Percentiles rank a stretch among this genome's conserved stretches.
Evolutionary conservation across 2,888 invertebrate genomes (phyloP).

Genomic region (Drosophila barbarae): DNA sequence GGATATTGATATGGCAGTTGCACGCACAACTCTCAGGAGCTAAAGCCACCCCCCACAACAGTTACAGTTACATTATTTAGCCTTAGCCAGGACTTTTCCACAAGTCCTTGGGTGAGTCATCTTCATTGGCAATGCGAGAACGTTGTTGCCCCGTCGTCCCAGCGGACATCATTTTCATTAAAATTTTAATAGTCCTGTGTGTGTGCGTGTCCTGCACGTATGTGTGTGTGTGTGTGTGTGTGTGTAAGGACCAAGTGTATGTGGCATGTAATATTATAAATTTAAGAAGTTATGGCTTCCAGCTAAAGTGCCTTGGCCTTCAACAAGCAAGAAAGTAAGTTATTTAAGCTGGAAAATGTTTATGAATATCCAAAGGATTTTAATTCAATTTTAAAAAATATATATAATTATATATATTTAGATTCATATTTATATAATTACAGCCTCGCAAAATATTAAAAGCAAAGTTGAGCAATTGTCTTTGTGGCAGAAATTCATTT

Average conservation of each 20-base stretch:
- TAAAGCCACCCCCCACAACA: background rate
- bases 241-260: conserved; percentile 4
- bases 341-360: background rate
- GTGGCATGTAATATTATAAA: conserved; percentile 47
- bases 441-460: too few species aligned
- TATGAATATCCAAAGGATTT: background rate
- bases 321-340: background rate
- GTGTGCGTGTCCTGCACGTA: conserved; percentile 9
- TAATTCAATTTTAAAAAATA: background rate
- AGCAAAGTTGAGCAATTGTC: background rate
- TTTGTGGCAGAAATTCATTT: background rate
- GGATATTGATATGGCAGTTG: conserved; percentile 72
- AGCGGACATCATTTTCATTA: conserved; percentile 68
- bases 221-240: conserved; percentile 1
- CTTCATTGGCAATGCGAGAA: conserved; percentile 41
- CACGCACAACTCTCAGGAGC: conserved; percentile 52
- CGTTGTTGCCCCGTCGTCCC: conserved; percentile 50
- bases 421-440: too few species aligned
- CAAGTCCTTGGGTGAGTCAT: conserved; percentile 54
- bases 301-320: conserved; percentile 19
- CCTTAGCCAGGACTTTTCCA: conserved; percentile 19
- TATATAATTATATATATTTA: background rate
- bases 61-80: conserved; percentile 22
- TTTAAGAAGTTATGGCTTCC: conserved; percentile 38
- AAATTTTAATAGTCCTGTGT: conserved; percentile 64